Conservation (phyloP, 1,140 invertebrate species). For the Leptestheria dahalacensis region DNA sequence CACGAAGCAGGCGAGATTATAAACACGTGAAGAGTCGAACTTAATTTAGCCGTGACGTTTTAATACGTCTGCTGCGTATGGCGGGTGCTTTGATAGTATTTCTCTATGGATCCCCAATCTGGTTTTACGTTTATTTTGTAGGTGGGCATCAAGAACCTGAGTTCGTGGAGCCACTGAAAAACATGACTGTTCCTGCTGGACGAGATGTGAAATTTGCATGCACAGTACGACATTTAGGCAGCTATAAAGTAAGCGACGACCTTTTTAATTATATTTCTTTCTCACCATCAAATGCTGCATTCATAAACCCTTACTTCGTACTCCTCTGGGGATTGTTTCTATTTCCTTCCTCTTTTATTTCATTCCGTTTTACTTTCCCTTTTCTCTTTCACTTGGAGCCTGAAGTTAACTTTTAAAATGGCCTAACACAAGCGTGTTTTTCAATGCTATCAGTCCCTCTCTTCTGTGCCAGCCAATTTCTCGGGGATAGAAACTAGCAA, state of each 20-base stretch:
- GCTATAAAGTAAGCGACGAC: conserved; percentile 3
- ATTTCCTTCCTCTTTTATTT: not conserved
- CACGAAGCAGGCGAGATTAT: too few species aligned
- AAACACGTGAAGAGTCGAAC: too few species aligned
- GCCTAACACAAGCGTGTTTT: not conserved
- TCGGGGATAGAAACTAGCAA: not conserved
- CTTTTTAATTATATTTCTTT: not conserved
- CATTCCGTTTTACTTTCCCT: not conserved
- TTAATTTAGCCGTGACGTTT: too few species aligned
- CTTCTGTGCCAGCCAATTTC: not conserved
- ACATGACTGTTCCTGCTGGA: conserved; percentile 55
- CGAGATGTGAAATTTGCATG: conserved; percentile 73
- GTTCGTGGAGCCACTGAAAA: conserved; percentile 44
- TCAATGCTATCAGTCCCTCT: not conserved
- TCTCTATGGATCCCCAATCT: not conserved
- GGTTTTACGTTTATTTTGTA: not conserved
- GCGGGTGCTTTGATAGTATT: too few species aligned
- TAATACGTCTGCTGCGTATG: too few species aligned
- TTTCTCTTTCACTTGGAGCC: not conserved
- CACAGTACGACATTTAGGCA: conserved; percentile 70
- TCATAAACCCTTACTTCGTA: not conserved
- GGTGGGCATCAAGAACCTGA: conserved; percentile 34
- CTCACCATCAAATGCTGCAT: not conserved
- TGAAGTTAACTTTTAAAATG: not conserved
- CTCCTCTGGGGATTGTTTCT: not conserved